Conservation (phyloP, 2,888 invertebrate species). For the Eulithis prunata region DNA sequence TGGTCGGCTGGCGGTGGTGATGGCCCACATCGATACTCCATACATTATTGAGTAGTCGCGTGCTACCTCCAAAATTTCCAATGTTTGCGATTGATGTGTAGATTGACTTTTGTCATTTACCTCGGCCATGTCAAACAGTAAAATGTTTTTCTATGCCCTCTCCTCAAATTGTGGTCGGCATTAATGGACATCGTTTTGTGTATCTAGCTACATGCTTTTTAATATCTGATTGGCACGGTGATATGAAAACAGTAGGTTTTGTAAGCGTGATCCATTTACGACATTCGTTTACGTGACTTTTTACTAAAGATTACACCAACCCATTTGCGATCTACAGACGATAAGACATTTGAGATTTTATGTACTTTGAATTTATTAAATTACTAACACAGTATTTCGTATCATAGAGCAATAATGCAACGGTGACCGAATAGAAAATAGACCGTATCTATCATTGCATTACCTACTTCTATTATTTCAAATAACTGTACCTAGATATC, state of each 20-base stretch:
- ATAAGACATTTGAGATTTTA: slow-evolving; percentile 25
- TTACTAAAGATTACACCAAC: slow-evolving; percentile 30
- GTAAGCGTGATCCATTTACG: slow-evolving; percentile 55
- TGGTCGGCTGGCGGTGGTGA: slow-evolving; percentile 61
- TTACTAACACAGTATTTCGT: slow-evolving; percentile 28
- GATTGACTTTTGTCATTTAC: slow-evolving; percentile 85
- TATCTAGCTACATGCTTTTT: slow-evolving; percentile 58
- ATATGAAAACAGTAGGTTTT: slow-evolving; percentile 72
- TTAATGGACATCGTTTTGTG: slow-evolving; percentile 80
- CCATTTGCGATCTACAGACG: slow-evolving; percentile 39
- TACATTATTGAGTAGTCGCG: slow-evolving; percentile 83
- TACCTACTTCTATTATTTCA: slow-evolving; percentile 32
- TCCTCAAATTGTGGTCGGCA: slow-evolving; percentile 71
- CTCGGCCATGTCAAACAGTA: slow-evolving; percentile 80
- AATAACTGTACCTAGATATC: slow-evolving; percentile 33
- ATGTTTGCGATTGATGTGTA: slow-evolving; percentile 84
- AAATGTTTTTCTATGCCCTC: slow-evolving; percentile 79
- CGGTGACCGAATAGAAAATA: slow-evolving; percentile 31
- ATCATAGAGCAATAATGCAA: slow-evolving; percentile 22
- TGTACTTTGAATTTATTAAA: slow-evolving; percentile 6
- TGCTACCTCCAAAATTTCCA: slow-evolving; percentile 81
- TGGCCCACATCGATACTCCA: slow-evolving; percentile 82
- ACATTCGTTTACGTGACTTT: slow-evolving; percentile 39
- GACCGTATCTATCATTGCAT: slow-evolving; percentile 27
- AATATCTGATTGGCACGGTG: slow-evolving; percentile 77